Base-by-base conservation (phyloP, 1,140 invertebrate genomes). In the Dreissena polymorpha region DNA sequence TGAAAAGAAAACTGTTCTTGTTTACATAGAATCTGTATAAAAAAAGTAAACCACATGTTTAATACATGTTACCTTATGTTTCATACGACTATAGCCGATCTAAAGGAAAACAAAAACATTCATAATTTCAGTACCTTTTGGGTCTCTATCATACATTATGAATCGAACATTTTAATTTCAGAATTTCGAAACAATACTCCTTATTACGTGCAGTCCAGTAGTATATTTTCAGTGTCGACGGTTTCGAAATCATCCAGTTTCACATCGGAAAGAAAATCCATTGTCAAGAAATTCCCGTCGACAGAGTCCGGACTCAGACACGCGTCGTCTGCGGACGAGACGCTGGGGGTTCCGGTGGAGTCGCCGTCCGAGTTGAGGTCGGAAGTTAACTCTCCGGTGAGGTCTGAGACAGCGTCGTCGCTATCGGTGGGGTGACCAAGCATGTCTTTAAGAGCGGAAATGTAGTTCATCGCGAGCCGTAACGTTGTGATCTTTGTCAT, bases 401-500 rank as follows among this genome's bases (percentile, higher is more conserved):
- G 65, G 16, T 83, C 81, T 5, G 73, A 83, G 14, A n/a, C 27
- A 18, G 49, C 39, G 23, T 76, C 74, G 2, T 76, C 73, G 18
- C 6, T 23, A 23, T 63, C 73, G 27, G 10, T n/a, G 39, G 39
- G 8, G 14, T 83, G 68, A 29, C 91, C 90, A 12, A 95, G 89
- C 27, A 95, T 93, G 49, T 93, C 89, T 64, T 93, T 92, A 8
- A 96, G 91, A 5, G 94, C 95, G 23, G 95, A 94, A 76, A 98
- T 98, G 91, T 98, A 98, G 88, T 96, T 96, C 95, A 98, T 97
- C 2, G 97, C 97, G 70, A 97, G 92, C 13, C 96, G 92, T n/a
- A 98, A 93, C 3, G 97, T 97, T 10, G 96, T 97, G 86, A 97
- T 97, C 94, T 97, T 98, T 50, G 97, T 97, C 72, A 97, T 92